Base-by-base conservation (phyloP, 1,140 invertebrate genomes). In the Meloidogyne chitwoodi region DNA sequence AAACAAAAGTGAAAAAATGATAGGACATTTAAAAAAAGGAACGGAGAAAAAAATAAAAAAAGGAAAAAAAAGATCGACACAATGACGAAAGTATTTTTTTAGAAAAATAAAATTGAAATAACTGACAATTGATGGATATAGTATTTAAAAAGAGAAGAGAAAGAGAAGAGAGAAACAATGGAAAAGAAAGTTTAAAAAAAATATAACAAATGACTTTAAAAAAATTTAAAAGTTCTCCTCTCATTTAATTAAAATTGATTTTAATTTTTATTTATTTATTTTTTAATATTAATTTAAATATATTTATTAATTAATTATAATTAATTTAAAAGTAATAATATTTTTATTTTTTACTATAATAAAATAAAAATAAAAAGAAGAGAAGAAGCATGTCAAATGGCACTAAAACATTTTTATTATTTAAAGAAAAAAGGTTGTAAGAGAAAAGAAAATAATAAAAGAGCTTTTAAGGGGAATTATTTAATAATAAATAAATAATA, bases 41-140 rank as follows among this genome's bases (percentile, higher is more conserved):
- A n/a, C n/a, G n/a, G 63, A 16, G 24, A 64, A 16, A 63, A 11
- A 64, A 11, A 64, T 26, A 2, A 14, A 64, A 64, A 64, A 64
- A 12, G 29, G 19, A 12, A 16, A 64, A 64, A 26, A 16, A 68
- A 56, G 14, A 34, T 5, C 29, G 68, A 62, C 19, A 22, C 16
- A 71, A 29, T 19, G 26, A 56, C n/a, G n/a, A 71, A 56, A 63
- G n/a, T 61, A 19, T 22, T 63, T 27, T 31, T 71, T n/a, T n/a
- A n/a, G n/a, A n/a, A 48, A 71, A 48, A n/a, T 8, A 72, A 31
- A 16, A 72, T 38, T 62, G 56, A 72, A 31, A 67, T 38, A 19
- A 72, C n/a, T 26, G 26, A 69, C 22, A 34, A 24, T 68, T 62
- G 31, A 22, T 2, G 44, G 6, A 48, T 29, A 66, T 66, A 66